A percentile compares a stretch with the other conserved stretches of the same genome.
phyloP scores from a whole-genome alignment of 2,797 vertebrate genomes.

The Myotis vivesi region DNA sequence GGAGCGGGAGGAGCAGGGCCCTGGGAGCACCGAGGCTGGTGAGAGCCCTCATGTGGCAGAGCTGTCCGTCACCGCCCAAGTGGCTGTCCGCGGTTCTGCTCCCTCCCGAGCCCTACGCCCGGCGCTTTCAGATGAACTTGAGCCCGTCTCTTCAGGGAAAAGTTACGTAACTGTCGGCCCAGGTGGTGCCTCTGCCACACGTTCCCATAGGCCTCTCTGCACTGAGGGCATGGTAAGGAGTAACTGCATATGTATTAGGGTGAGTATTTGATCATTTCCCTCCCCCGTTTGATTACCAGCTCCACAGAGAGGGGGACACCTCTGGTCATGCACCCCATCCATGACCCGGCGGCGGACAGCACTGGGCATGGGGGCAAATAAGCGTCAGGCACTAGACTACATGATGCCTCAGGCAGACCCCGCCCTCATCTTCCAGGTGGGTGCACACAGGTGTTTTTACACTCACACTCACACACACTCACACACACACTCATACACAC shows the following conservation, averaged over 20 bases:
- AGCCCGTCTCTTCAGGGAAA: background rate
- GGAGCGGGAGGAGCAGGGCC: too few relatives aligned
- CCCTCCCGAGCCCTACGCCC: background rate
- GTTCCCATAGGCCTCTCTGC: background rate
- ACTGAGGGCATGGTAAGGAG: background rate
- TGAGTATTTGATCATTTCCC: background rate
- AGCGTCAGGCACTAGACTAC: background rate
- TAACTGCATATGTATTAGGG: background rate
- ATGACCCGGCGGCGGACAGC: too few relatives aligned
- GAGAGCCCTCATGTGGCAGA: too few relatives aligned
- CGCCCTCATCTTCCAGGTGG: too few relatives aligned
- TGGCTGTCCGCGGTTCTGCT: too few relatives aligned
- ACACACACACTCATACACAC: too few relatives aligned
- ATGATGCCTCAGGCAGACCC: fast-evolving
- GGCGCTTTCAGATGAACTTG: background rate
- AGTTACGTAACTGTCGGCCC: too few relatives aligned
- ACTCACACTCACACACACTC: too few relatives aligned
- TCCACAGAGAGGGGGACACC: fast-evolving
- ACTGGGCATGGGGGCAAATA: fast-evolving
- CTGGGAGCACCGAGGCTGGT: too few relatives aligned
- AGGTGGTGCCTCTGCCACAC: background rate
- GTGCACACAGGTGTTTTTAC: background rate
- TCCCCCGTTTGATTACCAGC: background rate
- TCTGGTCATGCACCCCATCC: background rate
- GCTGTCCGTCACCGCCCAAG: too few relatives aligned